Percentiles rank a stretch among this genome's conserved stretches.
Conservation (phyloP, 2,113 vertebrate species). For the Pituophis catenifer region DNA sequence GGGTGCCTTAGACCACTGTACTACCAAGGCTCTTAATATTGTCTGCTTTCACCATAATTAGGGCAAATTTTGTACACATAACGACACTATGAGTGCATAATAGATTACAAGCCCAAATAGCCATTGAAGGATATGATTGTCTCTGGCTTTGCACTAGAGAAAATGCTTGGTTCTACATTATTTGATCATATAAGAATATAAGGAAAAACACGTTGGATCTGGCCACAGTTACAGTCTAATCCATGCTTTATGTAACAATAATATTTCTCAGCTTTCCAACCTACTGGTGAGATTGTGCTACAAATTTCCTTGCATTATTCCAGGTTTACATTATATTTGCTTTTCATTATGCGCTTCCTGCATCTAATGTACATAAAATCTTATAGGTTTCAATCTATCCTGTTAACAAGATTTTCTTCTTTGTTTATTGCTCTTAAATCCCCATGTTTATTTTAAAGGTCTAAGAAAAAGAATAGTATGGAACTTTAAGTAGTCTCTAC, state of each 20-base stretch:
- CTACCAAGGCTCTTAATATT: too few species aligned
- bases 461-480: background rate
- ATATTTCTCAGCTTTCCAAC: background rate
- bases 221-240: background rate
- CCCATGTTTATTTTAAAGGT: background rate
- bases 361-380: background rate
- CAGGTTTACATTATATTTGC: background rate
- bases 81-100: background rate
- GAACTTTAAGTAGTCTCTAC: background rate
- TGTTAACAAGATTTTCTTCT: background rate
- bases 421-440: background rate
- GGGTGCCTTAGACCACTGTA: too few species aligned
- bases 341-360: conserved; percentile 5
- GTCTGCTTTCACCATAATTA: background rate
- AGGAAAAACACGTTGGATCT: background rate
- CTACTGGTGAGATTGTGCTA: background rate
- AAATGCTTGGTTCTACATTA: background rate
- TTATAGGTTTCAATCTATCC: background rate
- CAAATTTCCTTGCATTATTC: background rate
- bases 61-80: background rate
- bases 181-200: background rate
- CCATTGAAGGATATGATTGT: background rate
- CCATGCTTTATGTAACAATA: background rate
- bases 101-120: background rate
- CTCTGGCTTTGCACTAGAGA: background rate